Base-by-base conservation (phyloP, 92 coral and sea anemone species). In the Porites lobata region DNA sequence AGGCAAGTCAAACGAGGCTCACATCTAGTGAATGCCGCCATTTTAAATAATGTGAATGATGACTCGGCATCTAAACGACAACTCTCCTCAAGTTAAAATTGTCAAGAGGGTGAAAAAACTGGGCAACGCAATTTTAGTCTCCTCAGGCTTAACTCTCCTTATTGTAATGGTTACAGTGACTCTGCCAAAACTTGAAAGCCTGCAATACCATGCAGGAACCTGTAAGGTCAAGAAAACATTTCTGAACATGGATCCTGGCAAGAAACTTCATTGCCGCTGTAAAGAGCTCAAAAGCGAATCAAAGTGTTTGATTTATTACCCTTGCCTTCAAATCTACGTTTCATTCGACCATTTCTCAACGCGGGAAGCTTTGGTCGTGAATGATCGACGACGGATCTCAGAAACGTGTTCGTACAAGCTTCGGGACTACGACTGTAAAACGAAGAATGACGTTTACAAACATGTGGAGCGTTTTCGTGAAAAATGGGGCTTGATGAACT, bases 251-350 rank as follows among this genome's bases (percentile, higher is more conserved):
- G 80, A 73, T 51, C 29, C 72, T 13, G 71, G 78, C 70, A 69
- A 71, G 65, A 75, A 93, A 72, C 91, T 81, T 1, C 88, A 54
- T 19, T 92, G 95, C 43, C 82, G 71, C 69, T 92, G 95, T 65
- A 53, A 72, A 7, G 20, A 57, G 18, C 64, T 69, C 0, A 68
- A 75, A 43, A 75, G 70, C 53, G 17, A 70, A 9, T n/a, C 91
- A 54, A 90, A 78, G 90, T 92, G 95, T 72, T 56, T 71, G 17
- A 92, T 92, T 64, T 86, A 76, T 58, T 92, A 92, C 78, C 95
- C 95, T 15, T 92, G 95, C 61, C 22, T 92, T 12, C 89, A 90
- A 54, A 61, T 92, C 14, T 51, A 80, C 43, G 95, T 86, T 17
- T 75, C 88, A 11, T 90, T 57, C 79, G 88, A 84, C 54, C 70